phyloP scores from a whole-genome alignment of 2,888 invertebrate species.

The Apocheima hispidaria region DNA sequence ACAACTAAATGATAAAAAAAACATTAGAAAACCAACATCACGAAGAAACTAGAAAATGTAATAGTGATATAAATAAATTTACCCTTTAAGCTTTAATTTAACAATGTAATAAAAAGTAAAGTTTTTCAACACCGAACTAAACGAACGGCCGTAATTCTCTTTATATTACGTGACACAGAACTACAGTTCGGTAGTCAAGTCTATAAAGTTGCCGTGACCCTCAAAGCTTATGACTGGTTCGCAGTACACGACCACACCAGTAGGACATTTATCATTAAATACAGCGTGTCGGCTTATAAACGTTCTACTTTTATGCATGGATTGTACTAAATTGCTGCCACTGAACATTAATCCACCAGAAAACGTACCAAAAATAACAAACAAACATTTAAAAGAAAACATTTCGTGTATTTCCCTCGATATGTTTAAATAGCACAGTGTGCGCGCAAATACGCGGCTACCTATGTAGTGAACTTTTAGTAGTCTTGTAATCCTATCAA shows the following conservation, averaged over 20 bases:
- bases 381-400: too few species aligned
- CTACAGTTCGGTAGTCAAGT: constrained; percentile 59
- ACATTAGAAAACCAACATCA: background rate
- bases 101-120: constrained; percentile 31
- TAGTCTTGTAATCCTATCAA: too few species aligned
- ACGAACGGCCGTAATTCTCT: constrained; percentile 36
- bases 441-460: too few species aligned
- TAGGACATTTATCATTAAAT: constrained; percentile 9
- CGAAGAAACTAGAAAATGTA: background rate
- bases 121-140: constrained; percentile 34
- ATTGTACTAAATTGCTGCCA: too few species aligned
- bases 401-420: too few species aligned
- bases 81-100: constrained; percentile 10
- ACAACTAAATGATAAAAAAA: background rate
- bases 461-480: too few species aligned
- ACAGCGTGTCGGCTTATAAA: too few species aligned
- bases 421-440: too few species aligned
- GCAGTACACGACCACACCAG: constrained; percentile 8
- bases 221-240: constrained; percentile 56
- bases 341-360: too few species aligned
- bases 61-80: constrained; percentile 7
- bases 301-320: too few species aligned
- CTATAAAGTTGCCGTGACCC: constrained; percentile 68
- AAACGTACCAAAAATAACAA: too few species aligned
- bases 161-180: constrained; percentile 50